These are phyloP conservation scores for Psammodynastes pulverulentus DNA, from an alignment of 2,113 vertebrate species.

Conservation along the genomic window DNA sequence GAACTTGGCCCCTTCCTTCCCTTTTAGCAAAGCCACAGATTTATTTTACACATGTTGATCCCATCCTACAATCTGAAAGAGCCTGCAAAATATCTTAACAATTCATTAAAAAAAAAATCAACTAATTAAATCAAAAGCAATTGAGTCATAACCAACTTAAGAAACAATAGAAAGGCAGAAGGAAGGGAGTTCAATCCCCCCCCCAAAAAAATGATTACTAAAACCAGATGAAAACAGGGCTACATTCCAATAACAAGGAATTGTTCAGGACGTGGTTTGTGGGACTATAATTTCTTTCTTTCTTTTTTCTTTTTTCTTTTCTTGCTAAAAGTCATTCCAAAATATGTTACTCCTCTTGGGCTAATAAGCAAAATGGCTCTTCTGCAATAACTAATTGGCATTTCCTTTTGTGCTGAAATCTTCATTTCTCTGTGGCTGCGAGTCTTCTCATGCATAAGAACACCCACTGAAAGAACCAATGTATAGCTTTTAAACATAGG, in stretches of 20 bases:
- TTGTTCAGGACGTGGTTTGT: neutral
- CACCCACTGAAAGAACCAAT: neutral
- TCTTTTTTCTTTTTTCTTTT: no score
- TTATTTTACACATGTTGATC: neutral
- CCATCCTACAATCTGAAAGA: neutral
- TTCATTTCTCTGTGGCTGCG: neutral
- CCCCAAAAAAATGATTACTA: neutral
- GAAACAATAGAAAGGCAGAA: neutral
- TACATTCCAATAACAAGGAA: neutral
- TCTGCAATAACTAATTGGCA: neutral
- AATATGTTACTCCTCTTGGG: neutral
- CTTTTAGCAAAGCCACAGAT: neutral
- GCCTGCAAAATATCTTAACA: neutral
- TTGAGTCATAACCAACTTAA: neutral
- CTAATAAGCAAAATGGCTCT: neutral
- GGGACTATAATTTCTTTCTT: neutral
- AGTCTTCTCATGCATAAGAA: conserved; percentile 6
- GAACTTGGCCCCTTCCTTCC: neutral
- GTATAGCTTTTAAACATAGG: neutral
- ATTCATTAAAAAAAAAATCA: neutral
- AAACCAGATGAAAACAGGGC: neutral
- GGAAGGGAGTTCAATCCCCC: neutral
- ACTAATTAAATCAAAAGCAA: neutral
- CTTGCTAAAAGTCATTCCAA: neutral
- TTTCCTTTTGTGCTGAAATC: neutral